Evolutionary conservation across 2,797 vertebrate species (phyloP).

Genomic region (Cyclopterus lumpus): DNA sequence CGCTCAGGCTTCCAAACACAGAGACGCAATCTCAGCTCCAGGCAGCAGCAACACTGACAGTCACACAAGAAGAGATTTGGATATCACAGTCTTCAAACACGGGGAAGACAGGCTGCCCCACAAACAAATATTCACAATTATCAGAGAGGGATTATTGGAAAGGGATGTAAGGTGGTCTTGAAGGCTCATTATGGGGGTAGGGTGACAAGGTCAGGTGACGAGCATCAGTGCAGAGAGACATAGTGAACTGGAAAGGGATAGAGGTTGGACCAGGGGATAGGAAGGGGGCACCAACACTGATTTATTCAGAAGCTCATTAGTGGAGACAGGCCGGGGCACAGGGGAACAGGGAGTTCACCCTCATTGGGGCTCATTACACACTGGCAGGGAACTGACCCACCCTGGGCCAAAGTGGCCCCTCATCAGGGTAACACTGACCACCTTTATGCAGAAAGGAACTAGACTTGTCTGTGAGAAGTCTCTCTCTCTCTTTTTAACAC

Average conservation of each 20-base stretch:
- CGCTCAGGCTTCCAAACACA: slow-evolving; percentile 27
- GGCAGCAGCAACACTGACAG: slow-evolving; percentile 41
- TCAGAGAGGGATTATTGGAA: slow-evolving; percentile 48
- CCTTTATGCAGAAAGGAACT: slow-evolving; percentile 68
- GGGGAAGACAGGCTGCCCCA: slow-evolving; percentile 38
- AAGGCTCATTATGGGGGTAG: slow-evolving; percentile 77
- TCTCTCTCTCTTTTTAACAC: slow-evolving; percentile 1
- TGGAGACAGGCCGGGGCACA: slow-evolving; percentile 76
- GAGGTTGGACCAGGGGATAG: slow-evolving; percentile 53
- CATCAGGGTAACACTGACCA: slow-evolving; percentile 78
- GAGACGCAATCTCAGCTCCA: slow-evolving; percentile 39
- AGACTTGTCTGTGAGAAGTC: slow-evolving; percentile 41
- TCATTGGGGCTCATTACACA: slow-evolving; percentile 86
- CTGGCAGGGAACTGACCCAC: slow-evolving; percentile 76
- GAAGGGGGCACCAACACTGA: slow-evolving; percentile 63
- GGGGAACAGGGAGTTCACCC: slow-evolving; percentile 78
- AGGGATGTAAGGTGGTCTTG: slow-evolving; percentile 67
- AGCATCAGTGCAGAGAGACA: slow-evolving; percentile 46
- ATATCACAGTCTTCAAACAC: slow-evolving; percentile 47
- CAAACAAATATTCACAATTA: slow-evolving; percentile 82
- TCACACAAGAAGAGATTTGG: slow-evolving; percentile 52
- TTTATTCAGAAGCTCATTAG: slow-evolving; percentile 88
- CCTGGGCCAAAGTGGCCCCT: slow-evolving; percentile 70
- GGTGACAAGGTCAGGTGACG: slow-evolving; percentile 78
- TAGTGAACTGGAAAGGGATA: slow-evolving; percentile 55